phyloP scores from a whole-genome alignment of 2,113 vertebrate species.

The Callaeas wilsoni region DNA sequence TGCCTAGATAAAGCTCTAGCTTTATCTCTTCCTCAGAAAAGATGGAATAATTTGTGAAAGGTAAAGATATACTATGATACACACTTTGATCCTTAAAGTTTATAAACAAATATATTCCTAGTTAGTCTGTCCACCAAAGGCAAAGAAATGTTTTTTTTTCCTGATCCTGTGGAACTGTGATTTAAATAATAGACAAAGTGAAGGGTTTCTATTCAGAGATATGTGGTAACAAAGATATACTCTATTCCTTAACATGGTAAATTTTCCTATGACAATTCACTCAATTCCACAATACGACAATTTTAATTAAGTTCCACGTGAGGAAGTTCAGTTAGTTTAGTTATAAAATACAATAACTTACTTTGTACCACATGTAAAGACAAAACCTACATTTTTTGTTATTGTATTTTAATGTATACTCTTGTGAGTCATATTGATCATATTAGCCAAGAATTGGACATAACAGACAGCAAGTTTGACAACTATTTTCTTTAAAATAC shows the following conservation, averaged over 20 bases:
- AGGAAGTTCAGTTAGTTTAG: neutral
- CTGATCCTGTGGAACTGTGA: neutral
- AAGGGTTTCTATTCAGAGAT: neutral
- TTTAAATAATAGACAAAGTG: neutral
- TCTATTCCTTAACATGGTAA: neutral
- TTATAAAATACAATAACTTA: neutral
- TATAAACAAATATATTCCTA: neutral
- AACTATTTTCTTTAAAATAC: neutral
- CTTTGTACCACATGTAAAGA: neutral
- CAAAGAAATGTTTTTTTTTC: neutral
- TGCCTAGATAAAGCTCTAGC: neutral
- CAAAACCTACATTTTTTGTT: neutral
- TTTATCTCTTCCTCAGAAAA: neutral
- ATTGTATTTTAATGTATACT: neutral
- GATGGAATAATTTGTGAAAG: neutral
- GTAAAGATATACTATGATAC: neutral
- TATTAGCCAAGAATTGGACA: neutral
- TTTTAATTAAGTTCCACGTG: neutral
- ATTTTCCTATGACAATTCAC: neutral
- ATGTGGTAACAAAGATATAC: neutral
- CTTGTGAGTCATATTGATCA: neutral
- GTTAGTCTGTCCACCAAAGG: neutral
- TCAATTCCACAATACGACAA: neutral
- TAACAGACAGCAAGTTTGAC: neutral
- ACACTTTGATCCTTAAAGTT: neutral